Base-by-base conservation (phyloP, 2,888 invertebrate genomes). In the Chironomus riparius region DNA sequence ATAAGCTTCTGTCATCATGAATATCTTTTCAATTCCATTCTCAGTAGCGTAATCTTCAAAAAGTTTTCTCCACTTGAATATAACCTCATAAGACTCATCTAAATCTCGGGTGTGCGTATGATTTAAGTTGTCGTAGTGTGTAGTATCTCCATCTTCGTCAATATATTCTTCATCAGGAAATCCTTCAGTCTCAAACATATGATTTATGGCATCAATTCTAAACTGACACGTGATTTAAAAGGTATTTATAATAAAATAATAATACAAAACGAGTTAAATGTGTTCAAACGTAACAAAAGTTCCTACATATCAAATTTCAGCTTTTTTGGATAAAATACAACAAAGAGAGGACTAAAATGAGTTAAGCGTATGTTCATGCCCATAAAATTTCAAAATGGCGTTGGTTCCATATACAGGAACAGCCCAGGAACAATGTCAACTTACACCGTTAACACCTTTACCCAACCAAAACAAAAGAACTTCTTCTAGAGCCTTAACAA, bases 1-100 rank as follows among this genome's bases (percentile, higher is more conserved):
- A 79, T 92, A 92, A 0, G 89, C 91, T 83, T 94, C 93, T 0
- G 91, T 90, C 89, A 94, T 89, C 86, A 93, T 87, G 24, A 38
- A 38, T 15, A 24, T 81, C 2, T 83, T 81, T 0, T 86, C 80
- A 0, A 85, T 81, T 73, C 82, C 81, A 77, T 83, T 79, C 77
- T 81, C 47, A 28, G 77, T 48, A 0, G 84, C 82, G 74, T 84
- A 89, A 15, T 88, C 86, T 77, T 91, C 90, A 5, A 90, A 82
- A 0, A 89, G 81, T 62, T 86, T 84, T 73, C 91, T 85, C 87
- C 89, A 91, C 79, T 89, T 86, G 78, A 89, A 89, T 7, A 91
- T 85, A 86, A 90, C 87, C 4, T 89, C 87, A 78, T 86, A 87
- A 0, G 89, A 89, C 80, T 88, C 88, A 2, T 87, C 86, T 80